A percentile compares a stretch with the other conserved stretches of the same genome.
phyloP scores from a whole-genome alignment of 2,797 vertebrate genomes.

The Rhyacichthys aspro region DNA sequence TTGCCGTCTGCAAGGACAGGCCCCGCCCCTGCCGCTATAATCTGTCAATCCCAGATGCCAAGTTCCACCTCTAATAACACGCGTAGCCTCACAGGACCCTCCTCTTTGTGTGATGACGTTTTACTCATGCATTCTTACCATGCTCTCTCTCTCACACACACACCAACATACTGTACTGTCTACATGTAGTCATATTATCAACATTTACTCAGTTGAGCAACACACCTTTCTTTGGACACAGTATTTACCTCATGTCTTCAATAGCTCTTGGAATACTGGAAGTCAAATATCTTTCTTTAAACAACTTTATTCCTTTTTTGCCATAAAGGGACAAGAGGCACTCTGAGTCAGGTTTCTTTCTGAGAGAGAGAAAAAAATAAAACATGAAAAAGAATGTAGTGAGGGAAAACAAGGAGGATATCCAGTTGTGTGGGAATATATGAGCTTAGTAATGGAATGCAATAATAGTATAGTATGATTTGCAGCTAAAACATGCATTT shows the following conservation, averaged over 20 bases:
- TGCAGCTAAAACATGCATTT: constrained; percentile 4
- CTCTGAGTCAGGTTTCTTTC: background rate
- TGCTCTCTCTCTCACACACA: constrained; percentile 34
- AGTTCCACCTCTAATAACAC: constrained; percentile 46
- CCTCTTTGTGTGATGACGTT: constrained; percentile 58
- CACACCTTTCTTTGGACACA: constrained; percentile 6
- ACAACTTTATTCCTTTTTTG: constrained; percentile 20
- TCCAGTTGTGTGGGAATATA: constrained; percentile 10
- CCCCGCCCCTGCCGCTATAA: constrained; percentile 61
- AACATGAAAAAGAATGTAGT: constrained; percentile 37
- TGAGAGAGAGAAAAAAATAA: constrained; percentile 29
- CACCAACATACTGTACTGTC: constrained; percentile 17
- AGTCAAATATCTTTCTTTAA: constrained; percentile 18
- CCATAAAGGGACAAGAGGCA: constrained; percentile 23
- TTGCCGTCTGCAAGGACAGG: constrained; percentile 57
- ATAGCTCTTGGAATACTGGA: background rate
- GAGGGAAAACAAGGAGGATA: constrained; percentile 21
- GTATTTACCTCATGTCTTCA: background rate
- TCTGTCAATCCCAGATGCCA: constrained; percentile 69
- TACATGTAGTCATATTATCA: constrained; percentile 17
- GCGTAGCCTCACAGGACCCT: constrained; percentile 27
- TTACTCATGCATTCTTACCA: constrained; percentile 69
- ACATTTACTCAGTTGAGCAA: constrained; percentile 23
- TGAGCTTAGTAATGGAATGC: background rate
- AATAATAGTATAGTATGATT: constrained; percentile 10